These are phyloP conservation scores for Cichlasoma orientale DNA, from an alignment of 2,797 vertebrate species.

Conservation along the genomic window DNA sequence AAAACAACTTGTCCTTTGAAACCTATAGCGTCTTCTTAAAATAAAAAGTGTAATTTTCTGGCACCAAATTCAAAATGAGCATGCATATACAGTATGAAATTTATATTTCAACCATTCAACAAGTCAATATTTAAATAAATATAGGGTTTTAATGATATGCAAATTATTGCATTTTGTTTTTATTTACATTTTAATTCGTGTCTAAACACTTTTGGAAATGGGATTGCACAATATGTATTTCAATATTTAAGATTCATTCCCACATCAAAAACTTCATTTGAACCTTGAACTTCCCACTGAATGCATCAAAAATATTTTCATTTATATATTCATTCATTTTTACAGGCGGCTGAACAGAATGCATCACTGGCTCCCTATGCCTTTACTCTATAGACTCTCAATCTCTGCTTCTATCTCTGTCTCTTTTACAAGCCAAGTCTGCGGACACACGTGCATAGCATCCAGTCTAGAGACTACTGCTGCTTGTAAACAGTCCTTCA, in stretches of 20 bases:
- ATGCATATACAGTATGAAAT: background rate
- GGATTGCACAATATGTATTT: slow-evolving; percentile 8
- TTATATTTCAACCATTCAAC: background rate
- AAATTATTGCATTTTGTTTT: background rate
- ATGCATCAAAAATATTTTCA: slow-evolving; percentile 45
- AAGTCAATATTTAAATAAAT: background rate
- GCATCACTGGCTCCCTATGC: slow-evolving; percentile 26
- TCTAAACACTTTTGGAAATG: background rate
- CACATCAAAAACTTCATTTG: slow-evolving; percentile 28
- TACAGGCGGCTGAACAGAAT: slow-evolving; percentile 42
- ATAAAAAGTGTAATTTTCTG: background rate
- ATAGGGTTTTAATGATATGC: background rate
- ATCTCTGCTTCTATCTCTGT: slow-evolving; percentile 37
- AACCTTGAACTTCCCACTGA: slow-evolving; percentile 33
- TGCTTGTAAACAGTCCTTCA: background rate
- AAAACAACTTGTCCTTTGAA: background rate
- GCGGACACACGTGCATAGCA: background rate
- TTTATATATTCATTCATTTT: slow-evolving; percentile 62
- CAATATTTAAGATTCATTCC: slow-evolving; percentile 33
- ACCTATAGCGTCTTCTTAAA: background rate
- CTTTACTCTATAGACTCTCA: slow-evolving; percentile 32
- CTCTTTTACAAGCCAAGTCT: background rate
- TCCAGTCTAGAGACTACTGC: background rate
- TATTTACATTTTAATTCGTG: background rate
- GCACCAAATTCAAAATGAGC: background rate